Conservation (phyloP, 2,888 invertebrate species). For the Ceraclea dissimilis region DNA sequence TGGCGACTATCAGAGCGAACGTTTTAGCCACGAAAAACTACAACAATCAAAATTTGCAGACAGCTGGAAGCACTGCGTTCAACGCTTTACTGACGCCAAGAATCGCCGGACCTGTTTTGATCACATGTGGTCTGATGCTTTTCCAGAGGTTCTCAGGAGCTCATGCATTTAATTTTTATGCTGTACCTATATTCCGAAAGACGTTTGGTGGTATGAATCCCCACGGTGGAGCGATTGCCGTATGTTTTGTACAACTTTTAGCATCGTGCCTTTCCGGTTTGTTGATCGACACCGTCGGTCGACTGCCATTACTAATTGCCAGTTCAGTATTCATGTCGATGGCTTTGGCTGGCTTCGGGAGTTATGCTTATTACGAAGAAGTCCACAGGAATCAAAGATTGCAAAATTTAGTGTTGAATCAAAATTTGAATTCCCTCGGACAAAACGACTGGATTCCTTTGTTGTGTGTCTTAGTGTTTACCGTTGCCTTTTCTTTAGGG, state of each 20-base stretch:
- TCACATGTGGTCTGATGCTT: conserved; percentile 82
- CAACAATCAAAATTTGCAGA: conserved; percentile 43
- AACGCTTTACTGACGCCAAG: conserved; percentile 44
- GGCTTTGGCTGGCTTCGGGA: conserved; percentile 78
- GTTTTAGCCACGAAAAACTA: conserved; percentile 51
- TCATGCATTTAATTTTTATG: conserved; percentile 78
- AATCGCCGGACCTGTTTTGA: conserved; percentile 63
- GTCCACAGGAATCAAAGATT: conserved; percentile 51
- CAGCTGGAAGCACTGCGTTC: conserved; percentile 40
- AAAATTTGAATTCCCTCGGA: conserved; percentile 39
- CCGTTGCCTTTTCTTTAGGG: conserved; percentile 78
- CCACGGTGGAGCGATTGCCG: conserved; percentile 76
- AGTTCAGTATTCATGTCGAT: conserved; percentile 80
- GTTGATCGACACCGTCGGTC: conserved; percentile 78
- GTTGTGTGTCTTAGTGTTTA: conserved; percentile 74
- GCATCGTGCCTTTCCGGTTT: conserved; percentile 75
- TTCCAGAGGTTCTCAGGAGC: conserved; percentile 81
- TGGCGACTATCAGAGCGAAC: conserved; percentile 63
- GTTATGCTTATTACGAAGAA: conserved; percentile 74
- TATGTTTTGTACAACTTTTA: conserved; percentile 77
- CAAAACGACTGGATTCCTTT: conserved; percentile 77
- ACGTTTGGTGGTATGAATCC: conserved; percentile 77
- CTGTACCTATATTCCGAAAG: conserved; percentile 78
- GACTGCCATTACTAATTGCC: conserved; percentile 74
- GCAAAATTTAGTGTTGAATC: conserved; percentile 46